phyloP scores from a whole-genome alignment of 35 echinoderm and acorn worm genomes.

The Diadema setosum region DNA sequence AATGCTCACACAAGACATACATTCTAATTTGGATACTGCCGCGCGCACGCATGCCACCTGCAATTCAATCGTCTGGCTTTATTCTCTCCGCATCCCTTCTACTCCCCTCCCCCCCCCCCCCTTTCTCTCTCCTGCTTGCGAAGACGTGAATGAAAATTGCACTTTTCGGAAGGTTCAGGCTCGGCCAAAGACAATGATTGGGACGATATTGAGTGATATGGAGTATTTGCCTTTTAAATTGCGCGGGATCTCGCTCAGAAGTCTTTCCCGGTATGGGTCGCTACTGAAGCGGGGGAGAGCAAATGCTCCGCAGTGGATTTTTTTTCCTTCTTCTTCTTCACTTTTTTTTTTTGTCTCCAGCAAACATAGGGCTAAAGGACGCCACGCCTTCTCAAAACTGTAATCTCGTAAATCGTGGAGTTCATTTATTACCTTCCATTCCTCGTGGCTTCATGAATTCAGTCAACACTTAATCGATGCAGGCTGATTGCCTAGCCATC shows the following conservation, averaged over 20 bases:
- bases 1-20: too few relatives aligned
- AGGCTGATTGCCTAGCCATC: not conserved
- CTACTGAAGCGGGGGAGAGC: too few relatives aligned
- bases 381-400: not conserved
- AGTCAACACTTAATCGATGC: not conserved
- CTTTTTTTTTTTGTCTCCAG: too few relatives aligned
- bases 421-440: not conserved
- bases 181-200: not conserved
- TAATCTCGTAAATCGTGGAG: not conserved
- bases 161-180: not conserved
- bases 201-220: not conserved
- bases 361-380: not conserved
- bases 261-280: too few relatives aligned
- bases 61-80: too few relatives aligned
- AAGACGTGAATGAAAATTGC: not conserved
- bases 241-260: not conserved
- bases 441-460: not conserved
- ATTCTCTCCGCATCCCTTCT: too few relatives aligned
- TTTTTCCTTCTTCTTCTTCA: too few relatives aligned
- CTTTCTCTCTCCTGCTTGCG: not conserved
- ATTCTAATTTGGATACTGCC: too few relatives aligned
- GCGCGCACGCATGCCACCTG: too few relatives aligned
- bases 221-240: conserved; percentile 2
- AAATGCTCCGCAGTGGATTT: too few relatives aligned
- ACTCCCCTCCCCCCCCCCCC: too few relatives aligned